Percentiles rank a stretch among this genome's conserved stretches.
phyloP scores from a whole-genome alignment of 2,888 invertebrate species.

The Euzophera pinguis region DNA sequence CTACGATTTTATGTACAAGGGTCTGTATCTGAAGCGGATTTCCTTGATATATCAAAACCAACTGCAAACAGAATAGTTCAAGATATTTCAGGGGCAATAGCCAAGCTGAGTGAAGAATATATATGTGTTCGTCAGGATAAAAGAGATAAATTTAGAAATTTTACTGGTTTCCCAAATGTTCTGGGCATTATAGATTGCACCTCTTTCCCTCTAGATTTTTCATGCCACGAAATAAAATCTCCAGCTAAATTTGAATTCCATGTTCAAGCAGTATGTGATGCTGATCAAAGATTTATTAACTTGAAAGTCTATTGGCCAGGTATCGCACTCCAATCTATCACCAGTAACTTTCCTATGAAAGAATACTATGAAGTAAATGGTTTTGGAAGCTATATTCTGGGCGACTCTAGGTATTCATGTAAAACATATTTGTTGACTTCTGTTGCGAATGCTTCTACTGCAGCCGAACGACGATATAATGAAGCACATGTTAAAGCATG shows the following conservation, averaged over 20 bases:
- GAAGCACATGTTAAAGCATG: not conserved
- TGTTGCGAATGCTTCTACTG: not conserved
- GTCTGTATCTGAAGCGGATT: not conserved
- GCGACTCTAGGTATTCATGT: not conserved
- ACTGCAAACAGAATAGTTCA: not conserved
- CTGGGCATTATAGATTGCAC: not conserved
- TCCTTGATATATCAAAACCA: constrained; percentile 3
- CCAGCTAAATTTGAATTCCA: not conserved
- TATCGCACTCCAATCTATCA: not conserved
- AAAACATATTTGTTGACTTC: not conserved
- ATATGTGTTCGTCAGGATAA: not conserved
- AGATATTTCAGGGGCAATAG: not conserved
- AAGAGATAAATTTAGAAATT: not conserved
- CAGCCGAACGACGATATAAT: not conserved
- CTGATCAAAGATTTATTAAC: constrained; percentile 1
- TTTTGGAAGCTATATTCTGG: not conserved
- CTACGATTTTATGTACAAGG: not conserved
- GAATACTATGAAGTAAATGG: not conserved
- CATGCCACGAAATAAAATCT: not conserved
- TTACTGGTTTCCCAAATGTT: not conserved
- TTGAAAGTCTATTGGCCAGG: not conserved
- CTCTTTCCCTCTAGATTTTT: not conserved
- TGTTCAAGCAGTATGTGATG: constrained; percentile 1
- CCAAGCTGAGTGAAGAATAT: not conserved
- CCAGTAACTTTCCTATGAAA: not conserved